Evolutionary conservation across 2,888 invertebrate species (phyloP).

Genomic region (Eretmocerus hayati): DNA sequence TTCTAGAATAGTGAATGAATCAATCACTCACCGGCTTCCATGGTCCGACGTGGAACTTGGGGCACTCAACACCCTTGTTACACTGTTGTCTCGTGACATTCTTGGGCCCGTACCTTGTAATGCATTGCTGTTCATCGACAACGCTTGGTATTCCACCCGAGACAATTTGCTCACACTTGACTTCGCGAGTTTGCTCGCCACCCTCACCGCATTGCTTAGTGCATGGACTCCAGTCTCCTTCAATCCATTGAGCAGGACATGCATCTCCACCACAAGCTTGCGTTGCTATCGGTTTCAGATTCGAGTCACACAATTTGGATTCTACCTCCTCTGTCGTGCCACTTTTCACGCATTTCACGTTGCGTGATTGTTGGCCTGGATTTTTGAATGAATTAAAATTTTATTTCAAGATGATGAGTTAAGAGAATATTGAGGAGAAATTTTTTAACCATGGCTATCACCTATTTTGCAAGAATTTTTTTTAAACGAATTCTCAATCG

Average conservation of each 20-base stretch:
- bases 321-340: slow-evolving; percentile 66
- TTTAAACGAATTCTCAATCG: too few species aligned
- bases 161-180: slow-evolving; percentile 75
- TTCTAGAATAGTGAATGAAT: background rate
- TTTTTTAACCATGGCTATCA: too few species aligned
- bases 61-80: slow-evolving; percentile 71
- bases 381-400: background rate
- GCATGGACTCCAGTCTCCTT: slow-evolving; percentile 74
- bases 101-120: slow-evolving; percentile 60
- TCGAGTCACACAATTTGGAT: slow-evolving; percentile 70
- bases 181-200: slow-evolving; percentile 62
- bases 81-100: slow-evolving; percentile 66
- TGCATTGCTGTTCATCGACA: slow-evolving; percentile 70
- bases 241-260: slow-evolving; percentile 76
- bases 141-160: slow-evolving; percentile 63
- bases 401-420: too few species aligned
- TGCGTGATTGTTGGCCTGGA: slow-evolving; percentile 66
- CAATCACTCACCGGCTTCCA: slow-evolving; percentile 74
- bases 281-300: slow-evolving; percentile 62
- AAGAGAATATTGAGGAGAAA: too few species aligned
- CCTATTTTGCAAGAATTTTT: too few species aligned
- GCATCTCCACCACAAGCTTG: slow-evolving; percentile 68
- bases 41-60: slow-evolving; percentile 78
- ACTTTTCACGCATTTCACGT: slow-evolving; percentile 73
- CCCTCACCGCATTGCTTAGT: slow-evolving; percentile 74